Base-by-base conservation (phyloP, 2,113 vertebrate species). In the Paraplagusia blochii region DNA sequence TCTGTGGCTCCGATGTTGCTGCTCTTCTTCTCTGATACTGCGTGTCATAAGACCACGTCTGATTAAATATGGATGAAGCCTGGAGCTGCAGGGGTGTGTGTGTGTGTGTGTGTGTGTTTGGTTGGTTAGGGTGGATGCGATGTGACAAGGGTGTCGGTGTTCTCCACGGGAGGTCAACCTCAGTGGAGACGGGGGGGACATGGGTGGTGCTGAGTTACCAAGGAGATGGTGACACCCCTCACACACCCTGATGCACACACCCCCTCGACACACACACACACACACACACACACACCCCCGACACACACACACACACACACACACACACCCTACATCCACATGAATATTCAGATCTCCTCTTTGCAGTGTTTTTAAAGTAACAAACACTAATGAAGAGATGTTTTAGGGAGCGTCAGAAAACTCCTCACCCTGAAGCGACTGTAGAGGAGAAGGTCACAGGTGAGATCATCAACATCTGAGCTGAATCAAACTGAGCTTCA, bases 121-220 rank as follows among this genome's bases (percentile, higher is more conserved):
- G 43, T 15, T 1, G 51, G 16, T 49, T 54, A 33, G 61, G 58
- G 55, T 64, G 54, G 58, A 57, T 59, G 57, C 43, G 58, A 69
- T 58, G 74, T 46, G 73, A 48, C 44, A 13, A 54, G 63, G 71
- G 64, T 68, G 85, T 85, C 57, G 5, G 54, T 72, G 74, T 72
- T 66, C 83, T 70, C 81, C 57, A 82, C 66, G 51, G 83, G 86
- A 72, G 85, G 84, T 87, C 73, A 69, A 63, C 70, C 48, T 80
- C 69, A 69, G 61, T 49, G 60, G 63, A 35, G 48, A 42, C 49
- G 58, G 54, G 55, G 64, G 64, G 61, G 60, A 52, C 58, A 29
- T 70, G 55, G 53, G 72, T 79, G 78, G 81, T 83, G 81, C 70
- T 65, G 56, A 60, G 77, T 85, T 87, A 73, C 77, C 66, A 65